phyloP scores from a whole-genome alignment of 2,113 vertebrate genomes.

The Labrus mixtus region DNA sequence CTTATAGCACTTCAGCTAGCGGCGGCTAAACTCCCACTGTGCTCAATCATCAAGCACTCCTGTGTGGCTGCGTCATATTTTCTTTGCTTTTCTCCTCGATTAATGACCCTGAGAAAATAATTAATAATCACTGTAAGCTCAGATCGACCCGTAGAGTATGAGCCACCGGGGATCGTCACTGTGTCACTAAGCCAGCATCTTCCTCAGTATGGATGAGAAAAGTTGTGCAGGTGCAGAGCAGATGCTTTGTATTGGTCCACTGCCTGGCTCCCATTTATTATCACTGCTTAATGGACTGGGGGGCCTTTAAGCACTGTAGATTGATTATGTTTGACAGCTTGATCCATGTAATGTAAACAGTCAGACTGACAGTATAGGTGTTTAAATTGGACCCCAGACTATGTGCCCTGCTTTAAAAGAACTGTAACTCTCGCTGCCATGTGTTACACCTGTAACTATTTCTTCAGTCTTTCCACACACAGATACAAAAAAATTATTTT shows the following conservation, averaged over 20 bases:
- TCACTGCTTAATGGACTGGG: constrained; percentile 32
- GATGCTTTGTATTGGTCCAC: constrained; percentile 45
- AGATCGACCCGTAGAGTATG: not conserved
- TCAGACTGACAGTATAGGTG: constrained; percentile 26
- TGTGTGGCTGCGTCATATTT: constrained; percentile 51
- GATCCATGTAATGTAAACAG: constrained; percentile 54
- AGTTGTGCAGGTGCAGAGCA: constrained; percentile 59
- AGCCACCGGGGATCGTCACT: not conserved
- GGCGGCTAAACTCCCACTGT: constrained; percentile 51
- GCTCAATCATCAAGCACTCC: constrained; percentile 47
- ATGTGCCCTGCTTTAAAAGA: constrained; percentile 4
- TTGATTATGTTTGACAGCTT: constrained; percentile 66
- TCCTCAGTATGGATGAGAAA: constrained; percentile 5
- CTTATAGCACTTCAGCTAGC: constrained; percentile 65
- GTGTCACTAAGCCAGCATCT: constrained; percentile 17
- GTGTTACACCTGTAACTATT: not conserved
- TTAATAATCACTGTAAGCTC: constrained; percentile 1
- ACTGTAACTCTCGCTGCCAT: not conserved
- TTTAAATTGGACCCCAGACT: not conserved
- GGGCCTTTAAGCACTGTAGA: constrained; percentile 37
- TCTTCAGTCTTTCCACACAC: too few relatives aligned
- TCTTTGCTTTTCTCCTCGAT: constrained; percentile 5
- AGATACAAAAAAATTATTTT: too few relatives aligned
- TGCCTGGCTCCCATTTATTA: constrained; percentile 61
- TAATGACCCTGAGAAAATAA: constrained; percentile 13